Percentiles rank a stretch among this genome's conserved stretches.
These are phyloP conservation scores for Phrynosoma platyrhinos DNA, from an alignment of 2,113 vertebrate species.

Conservation along the genomic window DNA sequence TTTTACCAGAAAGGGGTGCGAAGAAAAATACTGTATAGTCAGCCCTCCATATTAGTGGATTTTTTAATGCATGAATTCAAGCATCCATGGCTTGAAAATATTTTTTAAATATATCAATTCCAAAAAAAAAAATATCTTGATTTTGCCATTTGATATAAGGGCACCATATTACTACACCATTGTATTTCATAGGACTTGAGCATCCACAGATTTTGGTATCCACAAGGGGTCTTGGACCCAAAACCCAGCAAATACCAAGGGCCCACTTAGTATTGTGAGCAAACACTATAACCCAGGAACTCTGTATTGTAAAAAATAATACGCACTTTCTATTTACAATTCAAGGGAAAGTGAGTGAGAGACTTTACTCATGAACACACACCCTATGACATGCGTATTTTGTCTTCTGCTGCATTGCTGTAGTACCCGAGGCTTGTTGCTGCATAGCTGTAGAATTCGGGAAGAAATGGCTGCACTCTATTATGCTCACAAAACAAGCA, in stretches of 20 bases:
- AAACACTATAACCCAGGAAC: background rate
- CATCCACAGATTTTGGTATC: too few relatives aligned
- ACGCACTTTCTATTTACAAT: background rate
- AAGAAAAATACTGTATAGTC: background rate
- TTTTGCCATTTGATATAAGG: background rate
- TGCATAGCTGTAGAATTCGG: background rate
- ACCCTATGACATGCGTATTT: background rate
- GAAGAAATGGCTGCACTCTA: background rate
- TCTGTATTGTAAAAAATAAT: slow-evolving; percentile 6
- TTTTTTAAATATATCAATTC: too few relatives aligned
- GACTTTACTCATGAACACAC: background rate
- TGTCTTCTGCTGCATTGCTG: background rate
- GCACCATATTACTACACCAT: too few relatives aligned
- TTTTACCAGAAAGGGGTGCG: background rate
- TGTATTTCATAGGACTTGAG: too few relatives aligned
- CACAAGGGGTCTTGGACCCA: too few relatives aligned
- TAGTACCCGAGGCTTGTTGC: background rate
- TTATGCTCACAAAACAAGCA: slow-evolving; percentile 3
- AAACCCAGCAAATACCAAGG: too few relatives aligned
- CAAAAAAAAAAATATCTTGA: too few relatives aligned
- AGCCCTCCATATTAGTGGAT: too few relatives aligned
- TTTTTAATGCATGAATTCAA: too few relatives aligned
- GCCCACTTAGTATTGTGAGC: background rate
- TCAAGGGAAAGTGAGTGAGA: background rate
- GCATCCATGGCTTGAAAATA: too few relatives aligned